Conservation (phyloP, 2,113 vertebrate species). For the Tragelaphus scriptus region DNA sequence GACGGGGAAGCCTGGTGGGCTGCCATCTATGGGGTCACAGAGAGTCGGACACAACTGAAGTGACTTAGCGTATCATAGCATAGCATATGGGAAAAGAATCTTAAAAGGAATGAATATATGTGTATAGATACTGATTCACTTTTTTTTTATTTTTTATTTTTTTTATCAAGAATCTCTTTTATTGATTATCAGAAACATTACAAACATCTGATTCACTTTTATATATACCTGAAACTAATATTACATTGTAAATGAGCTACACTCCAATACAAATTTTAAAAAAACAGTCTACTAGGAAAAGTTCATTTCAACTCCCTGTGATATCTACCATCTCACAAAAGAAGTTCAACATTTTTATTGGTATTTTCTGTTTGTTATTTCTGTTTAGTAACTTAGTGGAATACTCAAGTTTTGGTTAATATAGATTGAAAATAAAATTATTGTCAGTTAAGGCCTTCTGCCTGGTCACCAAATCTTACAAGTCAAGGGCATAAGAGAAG, state of each 20-base stretch:
- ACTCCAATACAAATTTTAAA: neutral
- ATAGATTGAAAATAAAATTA: neutral
- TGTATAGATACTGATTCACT: neutral
- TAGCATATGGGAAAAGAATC: neutral
- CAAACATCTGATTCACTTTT: neutral
- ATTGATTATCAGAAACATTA: too few species aligned
- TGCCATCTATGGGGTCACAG: too few species aligned
- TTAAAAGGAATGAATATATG: neutral
- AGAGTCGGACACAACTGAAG: too few species aligned
- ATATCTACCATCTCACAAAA: neutral
- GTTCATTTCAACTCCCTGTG: neutral
- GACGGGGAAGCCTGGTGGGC: too few species aligned
- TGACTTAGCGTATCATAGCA: too few species aligned
- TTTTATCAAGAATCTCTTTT: too few species aligned
- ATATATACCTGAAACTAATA: neutral
- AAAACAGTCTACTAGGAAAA: neutral
- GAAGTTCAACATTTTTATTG: neutral
- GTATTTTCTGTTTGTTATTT: neutral
- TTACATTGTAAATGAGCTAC: neutral
- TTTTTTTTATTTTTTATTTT: too few species aligned
- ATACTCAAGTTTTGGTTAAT: slow-evolving; percentile 1
- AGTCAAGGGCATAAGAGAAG: neutral
- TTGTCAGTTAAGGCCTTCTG: neutral
- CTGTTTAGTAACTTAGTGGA: neutral
- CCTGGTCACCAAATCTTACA: neutral